Base-by-base conservation (phyloP, 2,113 vertebrate species). In the Gorilla gorilla region DNA sequence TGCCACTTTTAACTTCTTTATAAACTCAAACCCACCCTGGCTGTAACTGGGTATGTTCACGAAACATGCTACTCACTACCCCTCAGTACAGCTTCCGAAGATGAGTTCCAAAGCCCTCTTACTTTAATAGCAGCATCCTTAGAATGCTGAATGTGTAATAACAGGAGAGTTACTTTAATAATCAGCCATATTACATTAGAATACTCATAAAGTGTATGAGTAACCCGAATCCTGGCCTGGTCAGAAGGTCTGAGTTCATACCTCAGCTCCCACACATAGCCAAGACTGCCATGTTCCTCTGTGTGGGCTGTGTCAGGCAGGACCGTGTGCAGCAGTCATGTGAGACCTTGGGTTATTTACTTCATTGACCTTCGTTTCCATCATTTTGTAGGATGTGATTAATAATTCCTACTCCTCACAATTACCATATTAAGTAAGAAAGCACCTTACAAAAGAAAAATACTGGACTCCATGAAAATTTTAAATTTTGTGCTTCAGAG, bases 101-200 rank as follows among this genome's bases (percentile, higher is more conserved):
- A 50, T 40, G 52, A 70, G 72, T 6, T 35, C 27, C 30, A 59
- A 2, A 70, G 9, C 23, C 35, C 23, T 10, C 43, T 92, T 35
- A 17, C 45, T 89, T 93, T 92, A 92, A 92, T 52, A 82, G 68
- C 57, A 40, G 30, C 50, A 89, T 84, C 35, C 52, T 57, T 87
- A 35, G 55, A 68, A 70, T 35, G 35, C n/a, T 61, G 25, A 57
- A 50, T 70, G 22, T 80, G 8, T 83, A 55, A 9, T 61, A 55
- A 40, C n/a, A 35, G 40, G 84, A n/a, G 23, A 70, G 27, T 72
- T 89, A 70, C 32, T 93, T 76, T 78, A 64, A 81, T 52, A 85
- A 43, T 38, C 3, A 38, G 22, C 52, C 40, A 0, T 52, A 0
- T 25, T 30, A 16, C 8, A 38, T 23, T 68, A 2, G 64, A 76